Base-by-base conservation (phyloP, 2,888 invertebrate species). In the Parnassius mnemosyne region DNA sequence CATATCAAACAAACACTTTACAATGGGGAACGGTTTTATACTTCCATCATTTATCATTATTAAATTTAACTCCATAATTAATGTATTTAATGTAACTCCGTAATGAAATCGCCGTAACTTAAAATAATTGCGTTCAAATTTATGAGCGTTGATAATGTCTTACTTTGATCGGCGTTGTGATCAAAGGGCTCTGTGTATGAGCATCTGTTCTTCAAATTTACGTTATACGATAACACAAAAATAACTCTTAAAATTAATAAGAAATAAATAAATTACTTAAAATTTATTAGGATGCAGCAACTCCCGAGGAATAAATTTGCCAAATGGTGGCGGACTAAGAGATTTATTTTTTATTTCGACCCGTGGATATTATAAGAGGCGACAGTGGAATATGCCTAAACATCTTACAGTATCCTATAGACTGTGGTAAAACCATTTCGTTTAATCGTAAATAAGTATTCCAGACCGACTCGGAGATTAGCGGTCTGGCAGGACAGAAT, bases 61-160 rank as follows among this genome's bases (percentile, higher is more conserved):
- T 63, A 44, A 62, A 16, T 16, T 16, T 16, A 16, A 16, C 16
- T 16, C 16, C 16, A 1, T 16, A 16, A 16, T 16, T 16, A 16
- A 62, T 12, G 60, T 49, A 53, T 53, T 54, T 50, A 60, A 63
- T 63, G 63, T 55, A 60, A 55, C 46, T 43, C 44, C 13, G 42
- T 59, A 63, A 63, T 60, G 56, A 63, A 63, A 56, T 68, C 56
- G 65, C 68, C 61, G 66, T 68, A 70, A 72, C 68, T 71, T 72
- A 72, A 69, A 67, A 69, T 73, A 85, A 88, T 85, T 87, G 84
- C 75, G 71, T 70, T 71, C 69, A 79, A 79, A 88, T 87, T 86
- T 85, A 89, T 85, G 79, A 66, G 44, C 65, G 66, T 66, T 75
- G 89, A 89, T 87, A 88, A 79, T 69, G 65, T 68, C 67, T 65